Conservation (phyloP, 2,797 vertebrate genomes). For the Amphiprion clarkii region DNA sequence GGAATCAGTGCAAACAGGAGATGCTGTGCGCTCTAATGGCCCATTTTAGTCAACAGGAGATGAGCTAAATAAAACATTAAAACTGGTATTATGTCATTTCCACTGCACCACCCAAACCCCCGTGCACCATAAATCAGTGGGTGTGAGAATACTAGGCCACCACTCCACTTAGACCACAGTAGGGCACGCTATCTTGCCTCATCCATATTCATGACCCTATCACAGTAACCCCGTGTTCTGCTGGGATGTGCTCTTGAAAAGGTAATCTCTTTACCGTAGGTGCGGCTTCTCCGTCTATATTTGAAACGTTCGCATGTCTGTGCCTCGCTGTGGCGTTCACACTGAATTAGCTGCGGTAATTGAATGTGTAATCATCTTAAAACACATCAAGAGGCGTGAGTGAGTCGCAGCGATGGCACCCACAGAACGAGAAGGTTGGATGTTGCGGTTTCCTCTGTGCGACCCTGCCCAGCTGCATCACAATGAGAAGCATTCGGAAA, state of each 20-base stretch:
- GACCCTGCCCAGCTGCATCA: slow-evolving; percentile 28
- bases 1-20: slow-evolving; percentile 55
- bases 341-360: slow-evolving; percentile 39
- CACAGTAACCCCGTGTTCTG: slow-evolving; percentile 39
- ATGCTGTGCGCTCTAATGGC: slow-evolving; percentile 57
- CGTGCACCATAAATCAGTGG: slow-evolving; percentile 59
- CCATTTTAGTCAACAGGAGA: slow-evolving; percentile 68
- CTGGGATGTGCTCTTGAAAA: slow-evolving; percentile 51
- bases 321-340: slow-evolving; percentile 17
- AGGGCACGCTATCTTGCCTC: slow-evolving; percentile 58
- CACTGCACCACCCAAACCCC: slow-evolving; percentile 55
- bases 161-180: slow-evolving; percentile 64
- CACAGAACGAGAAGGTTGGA: slow-evolving; percentile 16
- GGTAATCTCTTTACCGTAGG: slow-evolving; percentile 41
- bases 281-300: slow-evolving; percentile 29
- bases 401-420: slow-evolving; percentile 31
- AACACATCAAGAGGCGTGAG: slow-evolving; percentile 9
- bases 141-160: slow-evolving; percentile 66
- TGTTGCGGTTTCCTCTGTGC: slow-evolving; percentile 29
- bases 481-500: slow-evolving; percentile 53
- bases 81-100: slow-evolving; percentile 73
- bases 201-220: slow-evolving; percentile 78
- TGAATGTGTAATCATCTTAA: slow-evolving; percentile 40
- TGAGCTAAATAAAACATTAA: slow-evolving; percentile 78
- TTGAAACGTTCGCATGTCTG: background rate